Conservation (phyloP, 2,888 invertebrate species). For the Agrotis clavis region DNA sequence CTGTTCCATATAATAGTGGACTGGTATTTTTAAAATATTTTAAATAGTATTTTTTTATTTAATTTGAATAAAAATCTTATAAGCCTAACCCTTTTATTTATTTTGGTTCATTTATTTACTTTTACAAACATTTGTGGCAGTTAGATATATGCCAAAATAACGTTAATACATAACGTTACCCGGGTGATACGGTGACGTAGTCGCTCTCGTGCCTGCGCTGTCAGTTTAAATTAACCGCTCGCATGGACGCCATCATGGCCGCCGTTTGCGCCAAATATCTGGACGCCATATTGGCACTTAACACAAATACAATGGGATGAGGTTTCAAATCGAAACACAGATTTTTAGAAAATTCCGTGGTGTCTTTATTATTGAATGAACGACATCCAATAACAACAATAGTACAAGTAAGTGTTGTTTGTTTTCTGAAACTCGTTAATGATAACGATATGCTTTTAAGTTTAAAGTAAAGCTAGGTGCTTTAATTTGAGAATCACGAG, state of each 20-base stretch:
- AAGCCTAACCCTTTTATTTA: too few species aligned
- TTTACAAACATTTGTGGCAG: too few species aligned
- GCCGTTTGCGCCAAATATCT: slow-evolving; percentile 46
- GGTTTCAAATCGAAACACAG: slow-evolving; percentile 30
- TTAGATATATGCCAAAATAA: background rate
- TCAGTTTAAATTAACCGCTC: slow-evolving; percentile 48
- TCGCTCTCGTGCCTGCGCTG: slow-evolving; percentile 38
- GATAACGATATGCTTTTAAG: background rate
- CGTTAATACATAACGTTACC: slow-evolving; percentile 5
- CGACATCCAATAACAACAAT: background rate
- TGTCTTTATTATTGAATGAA: slow-evolving; percentile 1
- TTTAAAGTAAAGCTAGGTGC: too few species aligned
- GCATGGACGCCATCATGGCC: slow-evolving; percentile 54
- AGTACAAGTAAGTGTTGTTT: background rate
- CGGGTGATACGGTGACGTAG: slow-evolving; percentile 37
- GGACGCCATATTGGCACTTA: slow-evolving; percentile 46
- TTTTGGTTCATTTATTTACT: too few species aligned
- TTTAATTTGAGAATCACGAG: background rate
- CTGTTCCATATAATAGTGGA: too few species aligned
- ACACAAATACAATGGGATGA: slow-evolving; percentile 36
- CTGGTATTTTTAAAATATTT: too few species aligned
- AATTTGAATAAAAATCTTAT: too few species aligned
- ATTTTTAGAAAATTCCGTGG: slow-evolving; percentile 18
- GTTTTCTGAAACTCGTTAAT: background rate
- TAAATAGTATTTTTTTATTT: too few species aligned